Base-by-base conservation (phyloP, 1,140 invertebrate genomes). In the Zaprionus vittiger region DNA sequence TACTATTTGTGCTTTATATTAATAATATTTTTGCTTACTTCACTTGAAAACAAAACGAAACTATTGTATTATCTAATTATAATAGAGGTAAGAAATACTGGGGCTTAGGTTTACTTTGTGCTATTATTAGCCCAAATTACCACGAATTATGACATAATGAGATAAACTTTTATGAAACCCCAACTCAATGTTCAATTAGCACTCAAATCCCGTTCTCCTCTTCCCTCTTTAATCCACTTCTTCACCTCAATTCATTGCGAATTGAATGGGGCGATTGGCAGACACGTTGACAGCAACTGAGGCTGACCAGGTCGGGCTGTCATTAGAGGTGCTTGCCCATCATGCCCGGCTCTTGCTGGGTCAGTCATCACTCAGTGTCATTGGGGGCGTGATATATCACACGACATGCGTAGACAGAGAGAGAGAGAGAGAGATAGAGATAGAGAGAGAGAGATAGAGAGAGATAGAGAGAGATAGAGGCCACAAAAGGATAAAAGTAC, bases 301-400 rank as follows among this genome's bases (percentile, higher is more conserved):
- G 14, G 68, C 55, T 73, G 81, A 77, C 81, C 81, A 67, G 52
- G 64, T 64, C 56, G 57, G 57, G 22, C 55, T 75, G 68, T 77
- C 81, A 84, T 84, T 83, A 81, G 77, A 61, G 56, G 54, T 55
- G 61, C 79, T 83, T 69, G 22, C 76, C 77, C 81, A 80, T 71
- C 73, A 70, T 52, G 63, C 41, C 54, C 41, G 34, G 41, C 54
- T 22, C 20, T 20, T 52, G 38, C 22, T 57, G 20, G 47, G 79
- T 55, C 82, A 74, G 65, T 81, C 82, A 84, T 84, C 81, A 81
- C 26, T 84, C 79, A 84, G 69, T 62, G 79, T 84, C 80, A 56
- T 20, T 24, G 34, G 22, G 70, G 57, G 79, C 80, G 63, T 83
- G 74, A 86, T 87, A 79, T 71, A 83, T 87, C 80, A 80, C 68